phyloP scores from a whole-genome alignment of 2,888 invertebrate genomes.

The Tenthredo livida region DNA sequence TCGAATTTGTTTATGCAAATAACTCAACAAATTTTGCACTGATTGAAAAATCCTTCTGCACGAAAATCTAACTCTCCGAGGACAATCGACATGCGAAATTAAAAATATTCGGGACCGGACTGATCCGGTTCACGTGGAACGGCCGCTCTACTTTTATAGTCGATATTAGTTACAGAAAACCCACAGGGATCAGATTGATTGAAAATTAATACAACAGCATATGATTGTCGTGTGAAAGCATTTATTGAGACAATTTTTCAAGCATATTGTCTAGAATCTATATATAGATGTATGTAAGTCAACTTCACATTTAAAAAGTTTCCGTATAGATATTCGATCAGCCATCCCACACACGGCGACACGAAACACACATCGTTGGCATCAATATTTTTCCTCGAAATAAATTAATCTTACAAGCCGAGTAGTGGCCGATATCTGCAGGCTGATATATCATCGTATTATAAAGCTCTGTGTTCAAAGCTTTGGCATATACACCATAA shows the following conservation, averaged over 20 bases:
- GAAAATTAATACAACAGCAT: constrained; percentile 8
- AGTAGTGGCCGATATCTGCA: not conserved
- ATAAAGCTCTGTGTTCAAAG: not conserved
- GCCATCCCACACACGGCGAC: not conserved
- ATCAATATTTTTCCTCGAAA: not conserved
- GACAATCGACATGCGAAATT: too few relatives aligned
- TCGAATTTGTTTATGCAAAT: too few relatives aligned
- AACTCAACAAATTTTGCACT: too few relatives aligned
- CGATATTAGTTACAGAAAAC: not conserved
- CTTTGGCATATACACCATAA: not conserved
- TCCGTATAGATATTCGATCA: not conserved
- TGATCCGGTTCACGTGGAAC: too few relatives aligned
- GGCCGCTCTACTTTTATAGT: not conserved
- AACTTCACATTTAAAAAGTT: too few relatives aligned
- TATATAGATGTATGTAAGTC: too few relatives aligned
- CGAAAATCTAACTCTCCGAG: too few relatives aligned
- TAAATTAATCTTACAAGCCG: not conserved
- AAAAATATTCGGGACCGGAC: too few relatives aligned
- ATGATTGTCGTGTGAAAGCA: not conserved
- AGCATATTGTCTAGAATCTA: not conserved
- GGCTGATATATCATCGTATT: not conserved
- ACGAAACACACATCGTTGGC: not conserved
- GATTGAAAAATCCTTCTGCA: too few relatives aligned
- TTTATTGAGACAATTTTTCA: not conserved
- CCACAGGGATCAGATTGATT: not conserved